Percentiles rank a stretch among this genome's conserved stretches.
These are phyloP conservation scores for Lingula anatina DNA, from an alignment of 2,888 invertebrate species.

Conservation along the genomic window DNA sequence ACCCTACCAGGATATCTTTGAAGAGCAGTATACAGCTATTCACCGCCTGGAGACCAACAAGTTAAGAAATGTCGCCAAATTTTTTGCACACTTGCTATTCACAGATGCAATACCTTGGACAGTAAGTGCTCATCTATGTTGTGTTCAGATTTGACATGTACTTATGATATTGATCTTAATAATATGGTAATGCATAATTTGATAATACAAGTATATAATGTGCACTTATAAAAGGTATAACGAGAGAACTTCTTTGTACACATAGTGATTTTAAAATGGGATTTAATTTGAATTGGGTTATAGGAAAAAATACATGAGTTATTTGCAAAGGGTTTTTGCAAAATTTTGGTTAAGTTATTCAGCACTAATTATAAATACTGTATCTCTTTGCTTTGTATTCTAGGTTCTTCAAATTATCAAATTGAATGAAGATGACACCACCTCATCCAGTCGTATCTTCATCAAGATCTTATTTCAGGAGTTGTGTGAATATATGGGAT, in stretches of 20 bases:
- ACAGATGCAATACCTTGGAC: constrained; percentile 97
- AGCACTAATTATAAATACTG: background rate
- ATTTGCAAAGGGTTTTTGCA: too few relatives aligned
- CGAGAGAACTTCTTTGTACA: too few relatives aligned
- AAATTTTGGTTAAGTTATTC: background rate
- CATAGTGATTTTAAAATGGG: too few relatives aligned
- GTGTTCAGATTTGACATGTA: too few relatives aligned
- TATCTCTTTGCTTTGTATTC: background rate
- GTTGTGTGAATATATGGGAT: constrained; percentile 91
- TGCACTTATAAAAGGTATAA: too few relatives aligned
- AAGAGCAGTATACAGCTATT: constrained; percentile 84
- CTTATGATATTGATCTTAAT: too few relatives aligned
- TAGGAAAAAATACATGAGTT: too few relatives aligned
- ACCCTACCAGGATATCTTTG: constrained; percentile 91
- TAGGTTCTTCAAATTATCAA: constrained; percentile 80
- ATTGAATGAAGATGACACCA: constrained; percentile 94
- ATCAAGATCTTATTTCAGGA: constrained; percentile 95
- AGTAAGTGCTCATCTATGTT: constrained; percentile 28
- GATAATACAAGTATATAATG: too few relatives aligned
- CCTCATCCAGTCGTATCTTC: constrained; percentile 94
- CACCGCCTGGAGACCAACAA: constrained; percentile 95
- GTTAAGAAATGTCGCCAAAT: constrained; percentile 90
- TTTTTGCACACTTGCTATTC: constrained; percentile 91
- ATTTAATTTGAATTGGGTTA: too few relatives aligned
- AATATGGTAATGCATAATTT: too few relatives aligned